These are phyloP conservation scores for Sussaba pulchella DNA, from an alignment of 2,888 invertebrate species.

Conservation along the genomic window DNA sequence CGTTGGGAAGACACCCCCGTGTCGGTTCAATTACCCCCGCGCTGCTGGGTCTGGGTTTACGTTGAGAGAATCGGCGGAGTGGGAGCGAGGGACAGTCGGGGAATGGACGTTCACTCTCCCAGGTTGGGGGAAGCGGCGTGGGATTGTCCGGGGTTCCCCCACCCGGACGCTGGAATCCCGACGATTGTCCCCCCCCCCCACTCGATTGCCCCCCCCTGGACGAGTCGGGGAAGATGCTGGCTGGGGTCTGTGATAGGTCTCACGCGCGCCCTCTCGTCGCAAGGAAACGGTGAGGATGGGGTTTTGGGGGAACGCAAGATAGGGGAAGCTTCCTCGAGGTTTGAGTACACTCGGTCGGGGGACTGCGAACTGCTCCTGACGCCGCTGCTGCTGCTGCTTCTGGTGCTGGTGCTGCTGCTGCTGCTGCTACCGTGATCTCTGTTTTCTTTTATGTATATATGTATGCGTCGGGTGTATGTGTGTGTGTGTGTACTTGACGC, in stretches of 20 bases:
- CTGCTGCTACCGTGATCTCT: constrained; percentile 27
- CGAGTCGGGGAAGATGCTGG: no score
- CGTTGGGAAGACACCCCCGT: constrained; percentile 69
- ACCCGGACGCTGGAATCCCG: not conserved
- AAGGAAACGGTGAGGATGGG: constrained; percentile 43
- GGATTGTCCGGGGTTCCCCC: constrained; percentile 41
- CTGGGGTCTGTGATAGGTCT: no score
- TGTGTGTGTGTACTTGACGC: not conserved
- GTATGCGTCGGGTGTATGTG: not conserved
- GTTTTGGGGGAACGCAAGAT: constrained; percentile 55
- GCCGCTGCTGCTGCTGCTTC: not conserved
- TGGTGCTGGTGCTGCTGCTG: constrained; percentile 1
- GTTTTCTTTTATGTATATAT: constrained; percentile 5
- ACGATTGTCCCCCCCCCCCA: not conserved
- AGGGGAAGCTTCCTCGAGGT: constrained; percentile 1
- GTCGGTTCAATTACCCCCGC: constrained; percentile 82
- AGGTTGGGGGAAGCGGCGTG: not conserved
- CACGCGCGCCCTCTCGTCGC: constrained; percentile 68
- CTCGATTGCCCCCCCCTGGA: no score
- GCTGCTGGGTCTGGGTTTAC: constrained; percentile 14
- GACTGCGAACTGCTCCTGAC: not conserved
- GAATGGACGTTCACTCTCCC: constrained; percentile 20
- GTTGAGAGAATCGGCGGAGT: not conserved
- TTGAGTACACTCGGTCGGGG: not conserved
- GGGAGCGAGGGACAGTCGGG: not conserved